Evolutionary conservation across 2,888 invertebrate genomes (phyloP).

Genomic region (Asteroscopus sphinx): DNA sequence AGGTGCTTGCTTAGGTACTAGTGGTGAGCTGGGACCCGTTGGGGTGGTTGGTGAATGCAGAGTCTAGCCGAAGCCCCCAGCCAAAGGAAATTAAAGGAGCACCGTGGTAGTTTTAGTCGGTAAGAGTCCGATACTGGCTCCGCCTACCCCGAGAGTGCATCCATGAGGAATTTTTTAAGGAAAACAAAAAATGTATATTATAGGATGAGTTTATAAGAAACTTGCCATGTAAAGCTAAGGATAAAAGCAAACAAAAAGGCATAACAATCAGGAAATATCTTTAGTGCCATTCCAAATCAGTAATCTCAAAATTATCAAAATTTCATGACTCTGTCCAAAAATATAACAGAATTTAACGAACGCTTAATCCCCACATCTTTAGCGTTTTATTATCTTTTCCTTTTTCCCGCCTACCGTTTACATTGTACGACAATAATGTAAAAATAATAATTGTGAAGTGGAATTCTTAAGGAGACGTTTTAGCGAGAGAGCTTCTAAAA

Average conservation of each 20-base stretch:
- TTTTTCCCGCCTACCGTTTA: conserved; percentile 35
- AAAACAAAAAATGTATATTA: too few species aligned
- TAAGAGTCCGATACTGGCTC: too few species aligned
- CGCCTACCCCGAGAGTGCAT: too few species aligned
- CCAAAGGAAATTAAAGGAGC: too few species aligned
- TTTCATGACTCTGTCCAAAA: conserved; percentile 22
- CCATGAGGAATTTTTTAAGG: too few species aligned
- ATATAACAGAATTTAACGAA: conserved; percentile 41
- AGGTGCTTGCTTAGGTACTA: too few species aligned
- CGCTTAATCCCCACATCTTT: conserved; percentile 46
- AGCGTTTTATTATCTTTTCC: conserved; percentile 44
- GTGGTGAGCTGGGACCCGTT: too few species aligned
- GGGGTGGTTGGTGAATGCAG: too few species aligned
- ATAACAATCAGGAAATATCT: conserved; percentile 1
- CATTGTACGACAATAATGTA: conserved; percentile 50
- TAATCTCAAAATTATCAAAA: conserved; percentile 5
- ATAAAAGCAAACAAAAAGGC: not conserved
- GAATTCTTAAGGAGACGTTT: conserved; percentile 42
- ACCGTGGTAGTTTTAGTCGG: too few species aligned
- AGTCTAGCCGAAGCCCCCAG: too few species aligned
- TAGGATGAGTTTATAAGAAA: too few species aligned
- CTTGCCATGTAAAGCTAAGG: too few species aligned
- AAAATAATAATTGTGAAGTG: conserved; percentile 47
- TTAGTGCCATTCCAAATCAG: not conserved
- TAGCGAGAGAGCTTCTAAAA: conserved; percentile 24